Evolutionary conservation across 2,888 invertebrate genomes (phyloP).

Genomic region (Steinernema carpocapsae): DNA sequence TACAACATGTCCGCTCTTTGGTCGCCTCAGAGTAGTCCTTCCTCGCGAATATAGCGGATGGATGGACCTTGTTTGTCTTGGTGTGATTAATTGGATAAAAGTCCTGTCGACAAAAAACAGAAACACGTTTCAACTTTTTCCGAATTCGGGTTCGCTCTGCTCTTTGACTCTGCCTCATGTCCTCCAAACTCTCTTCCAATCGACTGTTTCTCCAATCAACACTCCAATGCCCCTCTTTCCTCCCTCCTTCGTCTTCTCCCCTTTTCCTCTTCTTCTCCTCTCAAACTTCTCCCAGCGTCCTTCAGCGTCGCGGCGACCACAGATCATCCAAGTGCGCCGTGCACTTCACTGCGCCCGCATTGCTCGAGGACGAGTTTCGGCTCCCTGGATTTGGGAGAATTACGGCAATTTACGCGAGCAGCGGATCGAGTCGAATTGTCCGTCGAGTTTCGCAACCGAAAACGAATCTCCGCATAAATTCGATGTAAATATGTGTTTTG

Average conservation of each 20-base stretch:
- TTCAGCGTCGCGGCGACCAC: background rate
- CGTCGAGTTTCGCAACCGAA: background rate
- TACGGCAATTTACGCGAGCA: conserved; percentile 9
- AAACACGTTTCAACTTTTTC: no score
- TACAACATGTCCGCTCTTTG: no score
- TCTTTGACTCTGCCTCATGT: background rate
- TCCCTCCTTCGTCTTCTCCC: background rate
- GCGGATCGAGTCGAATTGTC: background rate
- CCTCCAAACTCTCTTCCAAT: no score
- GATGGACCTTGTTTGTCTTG: no score
- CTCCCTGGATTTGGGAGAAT: background rate
- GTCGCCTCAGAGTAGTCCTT: no score
- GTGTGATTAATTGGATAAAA: no score
- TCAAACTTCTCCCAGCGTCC: background rate
- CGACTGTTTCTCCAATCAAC: no score
- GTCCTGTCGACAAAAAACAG: no score
- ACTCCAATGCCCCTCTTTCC: no score
- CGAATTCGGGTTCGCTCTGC: no score
- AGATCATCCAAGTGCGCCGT: conserved; percentile 14
- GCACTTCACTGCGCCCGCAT: background rate
- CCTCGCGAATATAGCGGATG: no score
- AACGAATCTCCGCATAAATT: background rate
- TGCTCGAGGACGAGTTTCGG: conserved; percentile 8
- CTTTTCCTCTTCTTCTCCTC: background rate
- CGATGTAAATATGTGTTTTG: background rate